Conservation (phyloP, 2,797 vertebrate genomes). For the Todus mexicanus region DNA sequence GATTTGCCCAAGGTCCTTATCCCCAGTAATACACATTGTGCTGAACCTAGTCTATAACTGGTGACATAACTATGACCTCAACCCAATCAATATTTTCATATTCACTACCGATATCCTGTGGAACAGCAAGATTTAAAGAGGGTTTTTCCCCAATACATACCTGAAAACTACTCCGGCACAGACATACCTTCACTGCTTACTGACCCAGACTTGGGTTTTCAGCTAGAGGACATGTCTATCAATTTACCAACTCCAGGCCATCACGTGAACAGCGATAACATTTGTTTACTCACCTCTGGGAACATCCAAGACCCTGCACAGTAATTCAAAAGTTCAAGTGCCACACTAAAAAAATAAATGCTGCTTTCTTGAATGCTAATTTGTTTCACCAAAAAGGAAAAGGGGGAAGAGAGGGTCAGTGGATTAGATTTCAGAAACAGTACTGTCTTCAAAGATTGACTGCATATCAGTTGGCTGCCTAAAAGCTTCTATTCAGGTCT, state of each 20-base stretch:
- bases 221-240: background rate
- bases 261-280: background rate
- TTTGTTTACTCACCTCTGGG: background rate
- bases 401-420: background rate
- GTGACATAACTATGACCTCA: background rate
- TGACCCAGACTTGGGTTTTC: background rate
- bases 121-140: background rate
- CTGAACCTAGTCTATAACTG: background rate
- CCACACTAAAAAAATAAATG: background rate
- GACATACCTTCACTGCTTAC: background rate
- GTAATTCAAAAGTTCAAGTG: background rate
- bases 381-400: background rate
- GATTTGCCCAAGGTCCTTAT: background rate
- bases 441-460: background rate
- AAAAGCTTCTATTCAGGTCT: background rate
- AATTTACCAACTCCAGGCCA: background rate
- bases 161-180: background rate
- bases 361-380: background rate
- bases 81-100: background rate
- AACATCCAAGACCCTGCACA: background rate
- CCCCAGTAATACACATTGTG: background rate
- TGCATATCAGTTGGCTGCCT: background rate
- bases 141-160: background rate
- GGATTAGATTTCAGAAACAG: background rate
- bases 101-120: background rate